phyloP scores from a whole-genome alignment of 2,113 vertebrate species.

The Sceloporus undulatus region DNA sequence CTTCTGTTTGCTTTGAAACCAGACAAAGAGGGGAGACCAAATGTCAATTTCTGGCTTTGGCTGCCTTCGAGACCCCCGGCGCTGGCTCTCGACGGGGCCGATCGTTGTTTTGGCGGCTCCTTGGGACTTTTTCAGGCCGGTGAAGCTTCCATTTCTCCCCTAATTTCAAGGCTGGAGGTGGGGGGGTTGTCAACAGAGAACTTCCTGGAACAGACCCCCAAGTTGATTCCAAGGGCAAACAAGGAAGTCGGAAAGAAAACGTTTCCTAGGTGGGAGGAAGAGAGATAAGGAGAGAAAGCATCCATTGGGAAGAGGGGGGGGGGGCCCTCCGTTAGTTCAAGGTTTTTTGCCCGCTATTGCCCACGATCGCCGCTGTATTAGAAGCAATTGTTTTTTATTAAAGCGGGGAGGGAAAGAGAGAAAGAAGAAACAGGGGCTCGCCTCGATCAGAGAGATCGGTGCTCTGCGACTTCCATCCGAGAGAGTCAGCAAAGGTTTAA shows the following conservation, averaged over 20 bases:
- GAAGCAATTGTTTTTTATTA: background rate
- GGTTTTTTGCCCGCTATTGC: background rate
- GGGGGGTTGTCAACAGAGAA: constrained; percentile 12
- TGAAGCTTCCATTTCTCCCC: constrained; percentile 38
- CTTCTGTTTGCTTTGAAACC: constrained; percentile 20
- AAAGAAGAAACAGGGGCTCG: no score
- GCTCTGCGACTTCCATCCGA: no score
- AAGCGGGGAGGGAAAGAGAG: no score
- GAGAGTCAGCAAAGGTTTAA: no score
- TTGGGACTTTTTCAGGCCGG: constrained; percentile 30
- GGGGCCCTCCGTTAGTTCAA: no score
- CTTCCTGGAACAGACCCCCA: constrained; percentile 31
- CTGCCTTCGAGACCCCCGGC: background rate
- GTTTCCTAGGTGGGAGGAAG: constrained; percentile 30
- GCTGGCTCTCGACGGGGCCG: background rate
- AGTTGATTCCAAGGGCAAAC: constrained; percentile 55
- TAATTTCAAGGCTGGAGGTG: constrained; percentile 28
- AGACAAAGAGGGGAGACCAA: background rate
- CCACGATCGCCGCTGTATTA: background rate
- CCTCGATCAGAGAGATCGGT: no score
- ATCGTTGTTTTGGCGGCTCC: background rate
- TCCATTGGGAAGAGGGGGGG: no score
- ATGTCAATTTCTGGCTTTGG: background rate
- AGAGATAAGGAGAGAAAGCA: constrained; percentile 34
- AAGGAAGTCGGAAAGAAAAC: constrained; percentile 1